Base-by-base conservation (phyloP, 2,797 vertebrate species). In the Acridotheres tristis region DNA sequence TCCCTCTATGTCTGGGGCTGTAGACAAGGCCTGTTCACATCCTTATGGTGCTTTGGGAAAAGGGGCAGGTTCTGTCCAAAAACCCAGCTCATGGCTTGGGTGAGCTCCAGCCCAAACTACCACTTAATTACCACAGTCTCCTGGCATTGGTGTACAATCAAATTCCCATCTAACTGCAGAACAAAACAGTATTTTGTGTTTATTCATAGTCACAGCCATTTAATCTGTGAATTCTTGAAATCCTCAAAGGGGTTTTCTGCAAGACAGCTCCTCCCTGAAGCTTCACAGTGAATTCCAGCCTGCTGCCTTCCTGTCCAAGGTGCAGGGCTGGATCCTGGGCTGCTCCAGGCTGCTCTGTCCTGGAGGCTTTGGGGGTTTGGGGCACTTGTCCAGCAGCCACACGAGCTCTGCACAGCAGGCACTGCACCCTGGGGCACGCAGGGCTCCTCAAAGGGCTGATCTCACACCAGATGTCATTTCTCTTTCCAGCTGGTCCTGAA, bases 231-330 rank as follows among this genome's bases (percentile, higher is more conserved):
- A 48, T 75, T 51, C 61, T 76, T 63, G 54, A 89, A 75, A 87
- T 63, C 55, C 72, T 88, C 72, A 17, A 42, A 47, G 0, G 7
- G 38, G 36, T 9, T 92, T 55, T 34, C 42, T 87, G 59, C 43
- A 58, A 58, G 65, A 55, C n/a, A 76, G 40, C 45, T 79, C 67
- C 40, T 80, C 73, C 27, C 72, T 43, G 6, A 38, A 21, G 66
- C 47, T 48, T 51, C 21, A 2, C 10, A 66, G 63, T 18, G 51
- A 45, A 27, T 84, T 62, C 74, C 87, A 87, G 59, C 63, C n/a
- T 0, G 0, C 59, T 43, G 65, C n/a, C 3, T 8, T 27, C 29
- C 40, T 9, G n/a, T 2, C 42, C 42, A 17, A 7, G 62, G 5
- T 18, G 61, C 36, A 26, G 32, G 50, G 75, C 36, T 7, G 34